phyloP scores from a whole-genome alignment of 2,888 invertebrate species.

The Blera fallax region DNA sequence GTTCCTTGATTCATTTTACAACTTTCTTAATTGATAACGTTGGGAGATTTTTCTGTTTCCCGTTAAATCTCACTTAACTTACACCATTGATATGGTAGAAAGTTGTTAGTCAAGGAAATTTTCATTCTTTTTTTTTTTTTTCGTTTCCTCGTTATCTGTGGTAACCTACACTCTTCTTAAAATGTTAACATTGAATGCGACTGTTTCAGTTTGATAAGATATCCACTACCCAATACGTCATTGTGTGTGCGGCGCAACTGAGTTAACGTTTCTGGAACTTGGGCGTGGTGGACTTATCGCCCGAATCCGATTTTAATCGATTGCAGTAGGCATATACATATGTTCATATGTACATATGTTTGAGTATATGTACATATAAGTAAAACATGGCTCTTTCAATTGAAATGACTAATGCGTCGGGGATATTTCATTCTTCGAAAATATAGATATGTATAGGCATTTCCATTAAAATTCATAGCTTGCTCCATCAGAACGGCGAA shows the following conservation, averaged over 20 bases:
- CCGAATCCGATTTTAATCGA: conserved; percentile 48
- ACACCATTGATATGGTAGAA: conserved; percentile 7
- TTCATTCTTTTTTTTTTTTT: no score
- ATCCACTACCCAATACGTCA: neutral
- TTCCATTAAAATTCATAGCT: conserved; percentile 55
- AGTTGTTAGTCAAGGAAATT: conserved; percentile 47
- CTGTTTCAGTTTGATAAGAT: conserved; percentile 23
- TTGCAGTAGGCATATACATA: conserved; percentile 23
- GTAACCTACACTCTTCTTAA: neutral
- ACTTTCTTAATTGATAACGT: conserved; percentile 18
- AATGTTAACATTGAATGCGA: conserved; percentile 4
- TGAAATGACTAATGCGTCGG: conserved; percentile 3
- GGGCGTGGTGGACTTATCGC: conserved; percentile 66
- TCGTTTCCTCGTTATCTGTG: neutral
- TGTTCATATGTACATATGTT: neutral
- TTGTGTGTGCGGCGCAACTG: conserved; percentile 4
- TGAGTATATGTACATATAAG: neutral
- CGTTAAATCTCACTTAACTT: neutral
- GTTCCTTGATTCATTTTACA: neutral
- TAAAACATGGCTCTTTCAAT: neutral
- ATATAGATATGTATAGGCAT: neutral
- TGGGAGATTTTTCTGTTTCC: neutral
- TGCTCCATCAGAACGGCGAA: conserved; percentile 17
- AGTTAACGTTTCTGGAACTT: conserved; percentile 18
- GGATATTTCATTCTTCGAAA: conserved; percentile 10